Evolutionary conservation across 2,113 vertebrate genomes (phyloP), one percentile per base, ranked within the genome.

Genomic region (Circaetus cinerascens): DNA sequence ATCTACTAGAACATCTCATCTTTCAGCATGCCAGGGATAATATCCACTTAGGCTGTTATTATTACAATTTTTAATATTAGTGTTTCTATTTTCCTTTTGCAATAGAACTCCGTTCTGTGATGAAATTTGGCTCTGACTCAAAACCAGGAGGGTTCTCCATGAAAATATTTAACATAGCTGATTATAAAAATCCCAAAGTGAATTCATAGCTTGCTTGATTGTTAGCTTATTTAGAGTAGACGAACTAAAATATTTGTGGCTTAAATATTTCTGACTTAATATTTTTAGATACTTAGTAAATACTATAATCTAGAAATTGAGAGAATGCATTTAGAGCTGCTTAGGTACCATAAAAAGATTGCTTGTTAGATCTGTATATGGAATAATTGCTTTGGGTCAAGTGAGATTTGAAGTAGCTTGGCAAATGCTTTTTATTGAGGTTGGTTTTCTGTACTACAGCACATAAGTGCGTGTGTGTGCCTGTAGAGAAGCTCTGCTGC

Each of bases 381-480:
- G 38, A 88, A 29, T 77, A 62, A 72, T 32, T 85, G 41, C 71
- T 85, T 76, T 82, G 50, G 50, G 30, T 95, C 67, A 68, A 60
- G 48, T 82, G 77, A 93, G 29, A 11, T 74, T 84, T 95, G 66
- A 90, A 93, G 74, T 67, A 79, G n/a, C 48, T 72, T 68, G 63
- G 62, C 21, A 62, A 32, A 9, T 40, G 29, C 10, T 63, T 81
- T 48, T 21, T 56, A 13, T 5, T 23, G 23, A 30, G 41, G 17
- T 55, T 87, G 38, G 6, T 34, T 72, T 92, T 92, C 57, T 7
- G 1, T 76, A 4, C 17, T n/a, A 9, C 27, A 38, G 48, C 38
- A 14, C 29, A 1, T 50, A n/a, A 38, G 1, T 1, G 11, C 0
- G 0, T 15, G 19, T n/a, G 15, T 63, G 19, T 76, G 53, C 43